phyloP scores from a whole-genome alignment of 2,888 invertebrate species.

The Imbricaverruca yamaguchii region DNA sequence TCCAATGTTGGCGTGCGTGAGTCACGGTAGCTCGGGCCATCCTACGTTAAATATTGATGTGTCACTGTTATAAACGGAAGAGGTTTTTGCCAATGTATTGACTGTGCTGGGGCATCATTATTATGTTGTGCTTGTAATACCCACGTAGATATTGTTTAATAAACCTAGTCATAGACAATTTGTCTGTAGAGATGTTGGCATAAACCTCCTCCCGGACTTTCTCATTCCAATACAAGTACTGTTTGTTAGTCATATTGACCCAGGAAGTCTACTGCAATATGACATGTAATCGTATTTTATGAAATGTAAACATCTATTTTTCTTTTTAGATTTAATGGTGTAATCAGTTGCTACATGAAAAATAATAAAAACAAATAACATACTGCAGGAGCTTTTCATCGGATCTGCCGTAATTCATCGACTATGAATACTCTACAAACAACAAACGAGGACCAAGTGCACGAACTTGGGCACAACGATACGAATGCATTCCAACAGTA shows the following conservation, averaged over 20 bases:
- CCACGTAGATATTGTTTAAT: neutral
- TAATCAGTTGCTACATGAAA: constrained; percentile 20
- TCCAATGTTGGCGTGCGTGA: neutral
- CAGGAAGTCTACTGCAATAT: constrained; percentile 4
- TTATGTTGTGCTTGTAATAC: neutral
- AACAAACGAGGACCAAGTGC: neutral
- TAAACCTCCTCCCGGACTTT: neutral
- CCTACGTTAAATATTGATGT: constrained; percentile 8
- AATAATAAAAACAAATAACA: constrained; percentile 12
- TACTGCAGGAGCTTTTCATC: neutral
- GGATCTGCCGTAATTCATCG: neutral
- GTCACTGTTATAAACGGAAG: neutral
- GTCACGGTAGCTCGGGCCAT: neutral
- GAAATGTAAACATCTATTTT: constrained; percentile 20
- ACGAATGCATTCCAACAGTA: neutral
- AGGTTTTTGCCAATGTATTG: neutral
- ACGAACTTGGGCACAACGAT: neutral
- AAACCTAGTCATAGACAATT: neutral
- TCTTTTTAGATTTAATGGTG: constrained; percentile 21
- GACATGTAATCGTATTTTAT: neutral
- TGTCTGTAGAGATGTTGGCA: neutral
- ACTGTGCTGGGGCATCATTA: neutral
- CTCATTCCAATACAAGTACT: constrained; percentile 12
- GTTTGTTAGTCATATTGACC: neutral
- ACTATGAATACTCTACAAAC: neutral